These are phyloP conservation scores for Fragum whitleyi DNA, from an alignment of 2,888 invertebrate species.

Conservation along the genomic window DNA sequence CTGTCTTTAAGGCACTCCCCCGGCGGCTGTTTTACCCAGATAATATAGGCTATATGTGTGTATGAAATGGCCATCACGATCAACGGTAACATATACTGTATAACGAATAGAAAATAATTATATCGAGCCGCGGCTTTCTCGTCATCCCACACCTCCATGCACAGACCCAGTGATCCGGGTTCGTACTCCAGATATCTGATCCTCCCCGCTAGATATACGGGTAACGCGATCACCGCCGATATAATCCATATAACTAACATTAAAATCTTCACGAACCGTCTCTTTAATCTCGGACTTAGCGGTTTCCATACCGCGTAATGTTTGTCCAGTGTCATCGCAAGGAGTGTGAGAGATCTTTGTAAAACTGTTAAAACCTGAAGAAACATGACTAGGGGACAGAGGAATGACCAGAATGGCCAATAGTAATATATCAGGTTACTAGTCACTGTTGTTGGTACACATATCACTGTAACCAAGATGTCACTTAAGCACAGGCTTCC, in stretches of 20 bases:
- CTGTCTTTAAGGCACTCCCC: slow-evolving; percentile 30
- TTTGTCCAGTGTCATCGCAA: slow-evolving; percentile 25
- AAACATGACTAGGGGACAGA: slow-evolving; percentile 31
- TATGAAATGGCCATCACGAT: slow-evolving; percentile 29
- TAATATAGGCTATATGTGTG: slow-evolving; percentile 30
- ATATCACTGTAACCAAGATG: slow-evolving; percentile 20
- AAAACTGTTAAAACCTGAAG: slow-evolving; percentile 31
- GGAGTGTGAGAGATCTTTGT: slow-evolving; percentile 20
- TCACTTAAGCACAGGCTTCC: slow-evolving; percentile 31
- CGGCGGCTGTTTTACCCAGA: slow-evolving; percentile 34
- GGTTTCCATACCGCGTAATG: slow-evolving; percentile 26
- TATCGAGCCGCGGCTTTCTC: slow-evolving; percentile 1
- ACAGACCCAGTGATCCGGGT: slow-evolving; percentile 31
- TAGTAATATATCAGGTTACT: slow-evolving; percentile 30
- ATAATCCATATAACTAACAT: slow-evolving; percentile 14
- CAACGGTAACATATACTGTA: slow-evolving; percentile 25
- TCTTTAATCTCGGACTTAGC: slow-evolving; percentile 13
- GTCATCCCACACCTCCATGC: slow-evolving; percentile 24
- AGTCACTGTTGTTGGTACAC: slow-evolving; percentile 23
- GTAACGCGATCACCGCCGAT: slow-evolving; percentile 12
- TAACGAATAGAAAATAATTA: slow-evolving; percentile 12
- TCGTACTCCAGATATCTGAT: slow-evolving; percentile 22
- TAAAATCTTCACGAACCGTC: neutral
- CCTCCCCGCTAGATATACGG: neutral
- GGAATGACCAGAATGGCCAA: slow-evolving; percentile 35